Evolutionary conservation across 2,888 invertebrate species (phyloP).

Genomic region (Phyllotreta cruciferae): DNA sequence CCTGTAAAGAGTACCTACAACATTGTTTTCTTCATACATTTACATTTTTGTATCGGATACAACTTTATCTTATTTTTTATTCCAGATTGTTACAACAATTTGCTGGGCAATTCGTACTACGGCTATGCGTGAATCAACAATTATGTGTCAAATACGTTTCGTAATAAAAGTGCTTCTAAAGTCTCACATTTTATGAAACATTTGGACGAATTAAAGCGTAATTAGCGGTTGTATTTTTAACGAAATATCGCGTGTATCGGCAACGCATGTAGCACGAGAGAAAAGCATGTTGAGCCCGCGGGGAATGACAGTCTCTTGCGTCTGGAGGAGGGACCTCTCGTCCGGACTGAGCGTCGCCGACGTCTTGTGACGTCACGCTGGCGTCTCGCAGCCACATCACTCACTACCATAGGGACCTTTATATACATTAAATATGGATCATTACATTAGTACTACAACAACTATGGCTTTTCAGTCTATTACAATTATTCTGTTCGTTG

Average conservation of each 20-base stretch:
- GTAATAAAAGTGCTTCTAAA: conserved; percentile 14
- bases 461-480: conserved; percentile 35
- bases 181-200: too few relatives aligned
- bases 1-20: too few relatives aligned
- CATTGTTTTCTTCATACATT: too few relatives aligned
- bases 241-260: too few relatives aligned
- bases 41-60: too few relatives aligned
- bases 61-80: conserved; percentile 31
- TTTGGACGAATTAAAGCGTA: too few relatives aligned
- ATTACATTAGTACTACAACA: conserved; percentile 45
- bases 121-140: conserved; percentile 53
- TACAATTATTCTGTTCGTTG: conserved; percentile 37
- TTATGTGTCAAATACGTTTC: conserved; percentile 19
- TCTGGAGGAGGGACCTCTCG: conserved; percentile 43
- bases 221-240: too few relatives aligned
- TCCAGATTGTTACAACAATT: conserved; percentile 62
- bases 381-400: conserved; percentile 55
- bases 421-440: conserved; percentile 50
- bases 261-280: not conserved
- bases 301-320: conserved; percentile 30
- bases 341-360: conserved; percentile 53
- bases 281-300: conserved; percentile 34
- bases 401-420: conserved; percentile 50
- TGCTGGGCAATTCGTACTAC: conserved; percentile 61
- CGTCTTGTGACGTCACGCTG: conserved; percentile 55